Percentiles rank a stretch among this genome's conserved stretches.
Evolutionary conservation across 2,113 vertebrate species (phyloP).

Genomic region (Nematolebias whitei): DNA sequence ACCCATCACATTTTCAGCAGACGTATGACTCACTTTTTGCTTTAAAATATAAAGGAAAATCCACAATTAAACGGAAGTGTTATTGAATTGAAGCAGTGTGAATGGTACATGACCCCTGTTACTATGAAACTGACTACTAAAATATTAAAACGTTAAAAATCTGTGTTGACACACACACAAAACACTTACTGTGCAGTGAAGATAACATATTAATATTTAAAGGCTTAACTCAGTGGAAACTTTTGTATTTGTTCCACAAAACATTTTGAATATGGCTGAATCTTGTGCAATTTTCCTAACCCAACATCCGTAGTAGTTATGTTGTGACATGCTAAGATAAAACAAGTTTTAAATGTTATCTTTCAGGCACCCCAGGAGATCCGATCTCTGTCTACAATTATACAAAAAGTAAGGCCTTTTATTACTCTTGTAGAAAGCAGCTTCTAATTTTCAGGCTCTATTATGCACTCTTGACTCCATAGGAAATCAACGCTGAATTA

Average conservation of each 20-base stretch:
- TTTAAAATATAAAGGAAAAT: too few relatives aligned
- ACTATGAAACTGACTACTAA: conserved; percentile 8
- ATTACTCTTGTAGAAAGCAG: conserved; percentile 46
- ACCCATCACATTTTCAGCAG: too few relatives aligned
- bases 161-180: conserved; percentile 6
- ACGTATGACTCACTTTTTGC: not conserved
- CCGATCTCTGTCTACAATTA: conserved; percentile 54
- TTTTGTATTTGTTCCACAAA: not conserved
- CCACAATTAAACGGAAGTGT: too few relatives aligned
- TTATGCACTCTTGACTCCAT: conserved; percentile 64
- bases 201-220: conserved; percentile 1
- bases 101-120: conserved; percentile 9
- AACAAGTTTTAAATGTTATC: conserved; percentile 1
- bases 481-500: conserved; percentile 65
- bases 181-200: conserved; percentile 4
- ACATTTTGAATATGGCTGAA: conserved; percentile 9
- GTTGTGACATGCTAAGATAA: conserved; percentile 12
- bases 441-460: conserved; percentile 54
- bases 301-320: not conserved
- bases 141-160: conserved; percentile 10
- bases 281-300: conserved; percentile 14
- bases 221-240: conserved; percentile 4
- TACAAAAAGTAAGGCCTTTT: conserved; percentile 56
- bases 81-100: conserved; percentile 1
- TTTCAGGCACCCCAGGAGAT: conserved; percentile 36